Evolutionary conservation across 1,140 invertebrate genomes (phyloP).

Genomic region (Dendroctonus valens): DNA sequence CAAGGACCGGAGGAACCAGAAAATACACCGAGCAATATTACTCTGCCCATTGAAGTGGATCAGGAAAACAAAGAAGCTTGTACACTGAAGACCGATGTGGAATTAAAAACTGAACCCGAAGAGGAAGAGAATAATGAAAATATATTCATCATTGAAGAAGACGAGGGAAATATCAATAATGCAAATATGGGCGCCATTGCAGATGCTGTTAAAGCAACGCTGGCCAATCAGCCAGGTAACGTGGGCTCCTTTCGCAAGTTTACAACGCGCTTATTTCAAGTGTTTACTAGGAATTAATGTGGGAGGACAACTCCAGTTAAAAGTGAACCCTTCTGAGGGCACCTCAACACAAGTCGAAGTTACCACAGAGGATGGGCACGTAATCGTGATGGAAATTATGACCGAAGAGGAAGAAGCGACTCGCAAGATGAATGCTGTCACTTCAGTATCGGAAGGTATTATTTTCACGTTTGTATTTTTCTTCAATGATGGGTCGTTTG

Average conservation of each 20-base stretch:
- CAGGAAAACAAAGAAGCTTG: slow-evolving; percentile 45
- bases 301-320: slow-evolving; percentile 47
- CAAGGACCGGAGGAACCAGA: slow-evolving; percentile 42
- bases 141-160: slow-evolving; percentile 39
- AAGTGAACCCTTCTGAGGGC: slow-evolving; percentile 46
- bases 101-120: slow-evolving; percentile 39
- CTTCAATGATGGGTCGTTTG: neutral
- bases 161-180: slow-evolving; percentile 40
- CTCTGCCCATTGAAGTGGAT: slow-evolving; percentile 44
- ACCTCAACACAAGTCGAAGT: slow-evolving; percentile 51
- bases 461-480: neutral
- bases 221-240: slow-evolving; percentile 46
- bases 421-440: neutral
- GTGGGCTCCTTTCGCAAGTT: neutral
- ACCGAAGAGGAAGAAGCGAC: slow-evolving; percentile 44
- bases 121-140: slow-evolving; percentile 32
- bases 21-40: slow-evolving; percentile 52
- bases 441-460: too few relatives aligned
- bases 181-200: slow-evolving; percentile 47
- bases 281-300: slow-evolving; percentile 42
- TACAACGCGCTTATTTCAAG: neutral
- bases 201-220: slow-evolving; percentile 48
- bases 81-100: slow-evolving; percentile 39
- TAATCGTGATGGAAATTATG: slow-evolving; percentile 52
- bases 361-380: slow-evolving; percentile 51